Base-by-base conservation (phyloP, 2,888 invertebrate genomes). In the Noctua comes region DNA sequence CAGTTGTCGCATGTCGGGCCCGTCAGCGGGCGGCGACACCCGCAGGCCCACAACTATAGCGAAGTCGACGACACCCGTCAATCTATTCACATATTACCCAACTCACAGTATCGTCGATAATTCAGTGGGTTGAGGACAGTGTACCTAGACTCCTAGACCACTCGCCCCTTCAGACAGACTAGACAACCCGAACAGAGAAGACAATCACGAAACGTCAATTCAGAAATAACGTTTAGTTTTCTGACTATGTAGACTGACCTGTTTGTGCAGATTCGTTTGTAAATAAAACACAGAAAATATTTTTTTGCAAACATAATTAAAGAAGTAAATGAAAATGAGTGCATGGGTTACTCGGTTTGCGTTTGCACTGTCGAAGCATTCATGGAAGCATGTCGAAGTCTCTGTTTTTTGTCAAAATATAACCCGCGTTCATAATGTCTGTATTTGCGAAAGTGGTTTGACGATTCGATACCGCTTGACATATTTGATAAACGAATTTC, bases 1-100 rank as follows among this genome's bases (percentile, higher is more conserved):
- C 72, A 69, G 54, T 59, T 48, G 76, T 59, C 27, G 46, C 68
- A 62, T 62, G 48, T 69, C 27, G 66, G 66, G 51, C 40, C 62
- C 65, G 27, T 71, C 70, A 62, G 71, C 76, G 65, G 68, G 71
- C 76, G 65, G 68, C 31, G 68, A 66, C 69, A 73, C 51, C 62
- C 59, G 16, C 48, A 68, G 48, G 40, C 40, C 62, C 48, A 31
- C 57, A 65, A 64, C 36, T n/a, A 59, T 11, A 31, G 54, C 46
- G n/a, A 71, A 83, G 65, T 73, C n/a, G 54, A 40, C 13, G 76
- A 74, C 81, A 84, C 62, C 77, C 43, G 77, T 77, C 80, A 76
- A 77, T 80, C 84, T 59, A 13, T 69, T 65, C 36, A 71, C 24
- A 54, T 68, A 64, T 54, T 31, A 79, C 46, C 66, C 59, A 68